Percentiles rank a stretch among this genome's conserved stretches.
Evolutionary conservation across 2,113 vertebrate genomes (phyloP).

Genomic region (Prolemur simus): DNA sequence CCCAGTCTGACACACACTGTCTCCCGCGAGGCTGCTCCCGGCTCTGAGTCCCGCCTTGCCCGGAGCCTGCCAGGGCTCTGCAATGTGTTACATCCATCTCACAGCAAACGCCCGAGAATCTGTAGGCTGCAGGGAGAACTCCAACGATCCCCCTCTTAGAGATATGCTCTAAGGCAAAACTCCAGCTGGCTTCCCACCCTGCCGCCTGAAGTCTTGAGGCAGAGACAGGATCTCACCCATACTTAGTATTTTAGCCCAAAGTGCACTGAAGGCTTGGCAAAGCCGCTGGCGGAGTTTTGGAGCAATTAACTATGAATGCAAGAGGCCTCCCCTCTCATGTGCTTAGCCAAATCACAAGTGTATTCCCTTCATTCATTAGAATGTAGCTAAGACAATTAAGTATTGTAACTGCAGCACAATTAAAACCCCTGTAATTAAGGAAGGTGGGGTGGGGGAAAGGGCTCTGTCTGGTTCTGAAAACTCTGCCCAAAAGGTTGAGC

Average conservation of each 20-base stretch:
- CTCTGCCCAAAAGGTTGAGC: neutral
- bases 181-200: neutral
- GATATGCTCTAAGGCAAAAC: neutral
- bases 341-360: slow-evolving; percentile 7
- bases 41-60: neutral
- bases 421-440: slow-evolving; percentile 35
- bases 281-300: neutral
- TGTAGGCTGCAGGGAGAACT: rapidly evolving
- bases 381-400: slow-evolving; percentile 1
- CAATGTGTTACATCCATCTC: neutral
- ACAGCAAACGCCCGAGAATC: neutral
- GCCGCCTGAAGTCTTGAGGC: neutral
- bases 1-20: no score
- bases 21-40: neutral
- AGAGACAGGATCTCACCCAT: neutral
- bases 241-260: neutral
- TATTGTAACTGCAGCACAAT: neutral
- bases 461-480: neutral
- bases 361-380: slow-evolving; percentile 2
- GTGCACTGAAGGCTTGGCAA: neutral
- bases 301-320: slow-evolving; percentile 37
- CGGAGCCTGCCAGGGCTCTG: neutral
- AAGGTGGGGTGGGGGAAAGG: neutral
- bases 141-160: neutral
- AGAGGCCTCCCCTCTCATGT: neutral